Percentiles rank a stretch among this genome's conserved stretches.
phyloP scores from a whole-genome alignment of 2,797 vertebrate species.

The Paedocypris micromegethes region DNA sequence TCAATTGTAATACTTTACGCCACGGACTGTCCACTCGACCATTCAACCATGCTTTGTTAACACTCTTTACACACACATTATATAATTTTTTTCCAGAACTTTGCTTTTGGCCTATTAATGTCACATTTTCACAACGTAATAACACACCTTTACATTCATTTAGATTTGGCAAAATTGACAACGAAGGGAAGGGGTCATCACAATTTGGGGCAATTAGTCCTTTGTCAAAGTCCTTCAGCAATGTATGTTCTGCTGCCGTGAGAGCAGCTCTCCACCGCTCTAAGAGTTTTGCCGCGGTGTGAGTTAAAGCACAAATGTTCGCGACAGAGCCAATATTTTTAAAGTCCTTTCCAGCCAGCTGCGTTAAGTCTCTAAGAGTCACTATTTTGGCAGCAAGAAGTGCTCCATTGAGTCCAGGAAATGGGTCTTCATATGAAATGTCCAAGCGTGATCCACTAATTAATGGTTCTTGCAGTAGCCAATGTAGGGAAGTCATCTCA shows the following conservation, averaged over 20 bases:
- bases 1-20: background rate
- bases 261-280: background rate
- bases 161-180: background rate
- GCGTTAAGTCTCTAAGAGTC: background rate
- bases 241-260: background rate
- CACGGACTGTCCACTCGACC: background rate
- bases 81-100: background rate
- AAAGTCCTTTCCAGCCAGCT: background rate
- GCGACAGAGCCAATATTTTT: background rate
- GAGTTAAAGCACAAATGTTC: background rate
- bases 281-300: background rate
- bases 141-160: background rate
- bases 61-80: background rate
- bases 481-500: background rate
- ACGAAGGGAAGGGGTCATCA: background rate
- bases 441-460: background rate
- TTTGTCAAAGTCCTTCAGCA: background rate
- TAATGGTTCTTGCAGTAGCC: constrained; percentile 1
- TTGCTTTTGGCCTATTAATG: background rate
- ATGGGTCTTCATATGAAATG: background rate
- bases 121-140: background rate
- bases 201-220: too few species aligned
- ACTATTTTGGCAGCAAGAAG: background rate
- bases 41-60: background rate
- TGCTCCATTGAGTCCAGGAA: background rate